A percentile compares a stretch with the other conserved stretches of the same genome.
These are phyloP conservation scores for Melanotaenia pygmaea DNA, from an alignment of 2,797 vertebrate species.

Conservation along the genomic window DNA sequence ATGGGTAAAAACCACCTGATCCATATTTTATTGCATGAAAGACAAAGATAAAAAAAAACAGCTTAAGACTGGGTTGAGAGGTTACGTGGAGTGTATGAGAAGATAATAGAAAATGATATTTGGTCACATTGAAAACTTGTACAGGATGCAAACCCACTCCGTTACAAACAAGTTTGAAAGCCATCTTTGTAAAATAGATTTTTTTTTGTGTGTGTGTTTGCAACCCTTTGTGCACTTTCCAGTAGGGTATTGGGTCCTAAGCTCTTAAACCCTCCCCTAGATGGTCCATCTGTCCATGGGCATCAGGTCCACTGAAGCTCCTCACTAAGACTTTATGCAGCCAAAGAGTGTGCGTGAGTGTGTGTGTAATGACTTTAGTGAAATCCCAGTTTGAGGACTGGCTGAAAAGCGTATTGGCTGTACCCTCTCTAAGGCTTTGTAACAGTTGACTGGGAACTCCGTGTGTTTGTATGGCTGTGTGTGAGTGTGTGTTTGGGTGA, in stretches of 20 bases:
- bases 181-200: conserved; percentile 49
- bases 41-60: conserved; percentile 1
- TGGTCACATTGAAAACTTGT: conserved; percentile 13
- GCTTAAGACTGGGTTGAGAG: conserved; percentile 8
- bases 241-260: conserved; percentile 71
- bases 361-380: conserved; percentile 50
- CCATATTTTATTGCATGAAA: conserved; percentile 43
- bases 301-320: conserved; percentile 62
- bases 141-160: conserved; percentile 36
- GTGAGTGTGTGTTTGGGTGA: conserved; percentile 30
- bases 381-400: conserved; percentile 61
- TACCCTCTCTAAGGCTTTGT: conserved; percentile 55
- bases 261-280: conserved; percentile 72
- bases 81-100: not conserved
- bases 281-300: conserved; percentile 68
- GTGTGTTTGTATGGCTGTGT: conserved; percentile 34
- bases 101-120: not conserved
- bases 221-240: conserved; percentile 59
- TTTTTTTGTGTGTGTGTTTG: conserved; percentile 27
- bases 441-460: conserved; percentile 51
- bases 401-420: conserved; percentile 57
- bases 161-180: conserved; percentile 41
- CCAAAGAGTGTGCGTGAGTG: conserved; percentile 39
- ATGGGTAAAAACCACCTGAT: conserved; percentile 49
- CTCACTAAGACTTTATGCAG: conserved; percentile 48